Base-by-base conservation (phyloP, 2,888 invertebrate species). In the Drosophila mimica region DNA sequence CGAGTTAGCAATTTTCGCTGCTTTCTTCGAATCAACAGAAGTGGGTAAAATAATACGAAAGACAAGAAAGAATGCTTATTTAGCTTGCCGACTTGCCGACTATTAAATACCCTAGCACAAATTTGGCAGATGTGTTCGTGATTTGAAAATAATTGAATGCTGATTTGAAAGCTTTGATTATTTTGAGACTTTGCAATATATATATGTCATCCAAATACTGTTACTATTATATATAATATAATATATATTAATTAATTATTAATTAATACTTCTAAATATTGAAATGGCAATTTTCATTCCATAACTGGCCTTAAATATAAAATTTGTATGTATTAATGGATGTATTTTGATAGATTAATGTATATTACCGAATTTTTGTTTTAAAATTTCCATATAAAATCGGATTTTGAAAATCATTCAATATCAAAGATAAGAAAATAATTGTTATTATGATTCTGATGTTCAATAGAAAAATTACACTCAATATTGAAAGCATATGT, bases 1-100 rank as follows among this genome's bases (percentile, higher is more conserved):
- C 34, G 67, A 53, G 34, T 58, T 76, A 61, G 64, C 63, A 68
- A 61, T 73, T 68, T 78, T 77, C 49, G 61, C 53, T 64, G 74
- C 78, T 76, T 76, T 76, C 68, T 76, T 76, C 20, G n/a, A 38
- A 25, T 69, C 40, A 17, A 34, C 60, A 56, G 54, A n/a, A 36
- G 46, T n/a, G 40, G 9, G 40, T 40, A 40, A n/a, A 40, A 40
- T 31, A 59, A 54, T 59, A 25, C 28, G 30, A 48, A 48, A 67
- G 25, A 53, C 3, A 33, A 40, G 28, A 31, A n/a, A 38, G 30
- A 31, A 46, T 46, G 25, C 20, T 28, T 33, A 65, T 54, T 17
- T 13, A 49, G 15, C 30, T 60, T 5, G 11, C 25, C 30, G 49
- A 43, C 43, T 43, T 43, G 5, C 43, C 59, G 48, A 36, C 36